A percentile compares a stretch with the other conserved stretches of the same genome.
Evolutionary conservation across 2,113 vertebrate genomes (phyloP).

Genomic region (Hippocampus comes): DNA sequence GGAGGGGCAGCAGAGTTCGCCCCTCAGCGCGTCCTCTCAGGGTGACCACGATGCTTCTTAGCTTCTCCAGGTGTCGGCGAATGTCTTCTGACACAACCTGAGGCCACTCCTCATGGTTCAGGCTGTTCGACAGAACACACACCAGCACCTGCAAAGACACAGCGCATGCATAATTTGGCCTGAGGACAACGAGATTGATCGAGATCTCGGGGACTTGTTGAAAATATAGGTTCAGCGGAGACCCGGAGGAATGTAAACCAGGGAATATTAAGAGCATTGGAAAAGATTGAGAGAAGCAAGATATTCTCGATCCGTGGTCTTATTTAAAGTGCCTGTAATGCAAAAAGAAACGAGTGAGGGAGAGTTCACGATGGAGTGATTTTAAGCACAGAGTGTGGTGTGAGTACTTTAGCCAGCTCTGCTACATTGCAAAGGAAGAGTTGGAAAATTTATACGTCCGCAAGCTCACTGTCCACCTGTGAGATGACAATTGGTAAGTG

Average conservation of each 20-base stretch:
- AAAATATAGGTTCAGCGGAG: too few relatives aligned
- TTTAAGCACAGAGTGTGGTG: too few relatives aligned
- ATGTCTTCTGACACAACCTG: conserved; percentile 63
- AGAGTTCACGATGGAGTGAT: too few relatives aligned
- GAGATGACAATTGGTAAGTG: conserved; percentile 73
- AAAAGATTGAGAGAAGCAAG: too few relatives aligned
- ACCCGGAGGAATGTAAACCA: too few relatives aligned
- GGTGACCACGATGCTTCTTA: conserved; percentile 60
- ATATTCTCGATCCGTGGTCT: too few relatives aligned
- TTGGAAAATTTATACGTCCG: background rate
- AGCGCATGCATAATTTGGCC: background rate
- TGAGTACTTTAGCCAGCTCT: background rate
- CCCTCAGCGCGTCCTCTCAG: conserved; percentile 63
- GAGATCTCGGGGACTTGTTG: too few relatives aligned
- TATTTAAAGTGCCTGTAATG: too few relatives aligned
- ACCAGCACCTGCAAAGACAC: conserved; percentile 54
- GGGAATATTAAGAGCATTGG: too few relatives aligned
- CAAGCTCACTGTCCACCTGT: conserved; percentile 54
- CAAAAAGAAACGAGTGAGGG: too few relatives aligned
- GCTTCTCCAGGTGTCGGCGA: conserved; percentile 61
- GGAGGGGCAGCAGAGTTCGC: conserved; percentile 60
- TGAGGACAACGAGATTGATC: too few relatives aligned
- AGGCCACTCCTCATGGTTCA: conserved; percentile 68
- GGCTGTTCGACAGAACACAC: conserved; percentile 63
- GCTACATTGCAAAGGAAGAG: background rate